Base-by-base conservation (phyloP, 1,140 invertebrate species). In the Colletes latitarsis region DNA sequence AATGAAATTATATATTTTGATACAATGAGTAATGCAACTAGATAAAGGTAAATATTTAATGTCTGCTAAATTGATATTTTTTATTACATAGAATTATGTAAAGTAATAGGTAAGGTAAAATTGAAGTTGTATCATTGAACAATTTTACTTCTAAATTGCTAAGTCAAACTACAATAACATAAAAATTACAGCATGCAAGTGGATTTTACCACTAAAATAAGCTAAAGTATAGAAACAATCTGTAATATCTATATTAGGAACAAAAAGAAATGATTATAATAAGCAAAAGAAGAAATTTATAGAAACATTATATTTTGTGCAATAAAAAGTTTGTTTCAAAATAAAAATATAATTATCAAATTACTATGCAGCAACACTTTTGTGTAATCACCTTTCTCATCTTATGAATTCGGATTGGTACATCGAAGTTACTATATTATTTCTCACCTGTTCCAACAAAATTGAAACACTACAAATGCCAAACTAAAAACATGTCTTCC, bases 361-460 rank as follows among this genome's bases (percentile, higher is more conserved):
- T 12, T 49, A 12, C 9, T 55, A 19, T 17, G 21, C 2, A 10
- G 9, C 14, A 10, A 64, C 14, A 66, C 0, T 12, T 41, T 10
- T 19, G n/a, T 9, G 6, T 15, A 21, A 58, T 58, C 4, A 15
- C 58, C 15, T 6, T 46, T 30, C 30, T 63, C 62, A 14, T 46
- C 53, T 64, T 17, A 2, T 6, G 17, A 5, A 17, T 15, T 75
- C 17, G 62, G 15, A 53, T 8, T 4, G n/a, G 21, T 41, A 43
- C 30, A 21, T 6, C 39, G 4, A 49, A 62, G 41, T 19, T 60
- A 19, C 49, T 39, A 53, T 57, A 74, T 21, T 49, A 46, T 83
- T 84, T 72, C 70, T 83, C 66, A 84, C 70, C 62, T 84, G 58
- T 84, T 84, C 82, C 82, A 84, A 84, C 55, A 1, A 60, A 64